A percentile compares a stretch with the other conserved stretches of the same genome.
Conservation (phyloP, 2,797 vertebrate genomes). For the Lutjanus argentimaculatus region DNA sequence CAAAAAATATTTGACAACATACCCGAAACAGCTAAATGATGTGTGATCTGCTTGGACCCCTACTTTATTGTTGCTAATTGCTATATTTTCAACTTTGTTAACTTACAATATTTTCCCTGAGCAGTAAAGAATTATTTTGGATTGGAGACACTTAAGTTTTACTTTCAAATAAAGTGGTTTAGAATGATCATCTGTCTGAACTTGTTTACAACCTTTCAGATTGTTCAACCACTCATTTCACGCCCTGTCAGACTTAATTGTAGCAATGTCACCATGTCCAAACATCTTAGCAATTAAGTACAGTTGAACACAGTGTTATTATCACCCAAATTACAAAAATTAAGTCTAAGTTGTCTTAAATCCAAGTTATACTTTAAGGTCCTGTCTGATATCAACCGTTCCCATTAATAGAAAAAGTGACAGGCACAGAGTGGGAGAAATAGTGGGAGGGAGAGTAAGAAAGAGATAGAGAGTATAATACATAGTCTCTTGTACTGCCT, state of each 20-base stretch:
- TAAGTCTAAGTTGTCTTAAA: not conserved
- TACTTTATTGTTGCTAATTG: too few relatives aligned
- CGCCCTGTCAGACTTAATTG: not conserved
- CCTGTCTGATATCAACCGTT: conserved; percentile 37
- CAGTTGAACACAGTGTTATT: not conserved
- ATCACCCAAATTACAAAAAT: not conserved
- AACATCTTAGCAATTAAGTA: not conserved
- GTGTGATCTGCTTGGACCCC: too few relatives aligned
- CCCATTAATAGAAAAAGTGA: conserved; percentile 47
- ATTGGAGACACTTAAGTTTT: too few relatives aligned
- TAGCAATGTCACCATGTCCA: not conserved
- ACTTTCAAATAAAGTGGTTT: not conserved
- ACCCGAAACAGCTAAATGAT: too few relatives aligned
- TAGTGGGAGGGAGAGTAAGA: conserved; percentile 41
- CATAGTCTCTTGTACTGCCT: conserved; percentile 81
- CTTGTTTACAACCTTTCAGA: not conserved
- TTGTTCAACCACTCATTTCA: not conserved
- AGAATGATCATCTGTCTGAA: not conserved
- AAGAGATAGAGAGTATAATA: conserved; percentile 63
- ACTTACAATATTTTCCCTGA: not conserved
- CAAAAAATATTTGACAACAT: too few relatives aligned
- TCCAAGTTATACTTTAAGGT: conserved; percentile 17
- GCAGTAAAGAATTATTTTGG: not conserved
- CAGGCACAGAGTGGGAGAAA: conserved; percentile 46
- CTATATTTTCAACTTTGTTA: not conserved